Base-by-base conservation (phyloP, 2,888 invertebrate genomes). In the Aproaerema taeniolella region DNA sequence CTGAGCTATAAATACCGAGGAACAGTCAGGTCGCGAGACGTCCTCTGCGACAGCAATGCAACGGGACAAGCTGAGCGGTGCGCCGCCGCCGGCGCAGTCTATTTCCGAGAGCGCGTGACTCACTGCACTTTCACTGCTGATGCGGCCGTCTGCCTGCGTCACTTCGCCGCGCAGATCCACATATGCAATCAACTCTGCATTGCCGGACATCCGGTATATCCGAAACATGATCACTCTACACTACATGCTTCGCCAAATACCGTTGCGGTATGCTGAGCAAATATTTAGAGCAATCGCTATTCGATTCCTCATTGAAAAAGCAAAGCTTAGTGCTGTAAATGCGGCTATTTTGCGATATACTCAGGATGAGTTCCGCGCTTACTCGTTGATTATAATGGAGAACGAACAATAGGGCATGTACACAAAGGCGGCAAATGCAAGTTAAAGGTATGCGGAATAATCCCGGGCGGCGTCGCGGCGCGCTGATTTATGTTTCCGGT, bases 401-500 rank as follows among this genome's bases (percentile, higher is more conserved):
- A 30, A 42, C 44, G 40, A 47, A 50, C 46, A 49, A 45, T 46
- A 44, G 45, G 37, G 38, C 40, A 39, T 50, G 37, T 34, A 35
- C 37, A 29, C 29, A 29, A 17, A 16, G 36, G 12, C 30, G 38
- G 33, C 49, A 44, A 50, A 51, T 49, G 45, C 41, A 39, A 50
- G 50, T 49, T 39, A 39, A 47, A 50, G 47, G 52, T 47, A 56
- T 53, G 59, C 52, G 50, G 53, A 53, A 55, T 53, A 55, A 53
- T 61, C 61, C 55, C 51, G 49, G 50, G 55, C 51, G 57, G 53
- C 58, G 51, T 65, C 65, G 65, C 65, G 63, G 60, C 56, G 61
- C 67, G 67, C 63, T 78, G 77, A 80, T 82, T 82, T 80, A 82
- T 78, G 72, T 70, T 70, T 82, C 82, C 83, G 75, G 67, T 67